Evolutionary conservation across 2,888 invertebrate species (phyloP).

Genomic region (Acanthococcus lagerstroemiae): DNA sequence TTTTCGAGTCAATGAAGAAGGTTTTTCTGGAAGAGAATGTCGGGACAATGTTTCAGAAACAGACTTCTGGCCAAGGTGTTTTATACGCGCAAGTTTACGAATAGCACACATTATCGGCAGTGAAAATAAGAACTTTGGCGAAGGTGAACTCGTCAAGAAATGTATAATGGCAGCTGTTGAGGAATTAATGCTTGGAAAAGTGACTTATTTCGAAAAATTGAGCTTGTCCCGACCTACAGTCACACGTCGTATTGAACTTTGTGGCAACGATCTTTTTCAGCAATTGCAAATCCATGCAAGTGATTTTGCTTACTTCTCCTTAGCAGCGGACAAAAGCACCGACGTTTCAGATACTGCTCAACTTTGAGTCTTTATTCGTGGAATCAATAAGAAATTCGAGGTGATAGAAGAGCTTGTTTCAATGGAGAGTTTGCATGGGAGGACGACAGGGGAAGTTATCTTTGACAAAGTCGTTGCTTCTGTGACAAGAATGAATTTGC

Average conservation of each 20-base stretch:
- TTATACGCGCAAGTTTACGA: no score
- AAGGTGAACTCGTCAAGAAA: neutral
- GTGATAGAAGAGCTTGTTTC: neutral
- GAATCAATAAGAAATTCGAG: neutral
- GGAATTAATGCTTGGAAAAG: neutral
- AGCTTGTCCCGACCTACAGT: neutral
- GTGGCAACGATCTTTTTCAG: neutral
- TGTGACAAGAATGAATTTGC: slow-evolving; percentile 6
- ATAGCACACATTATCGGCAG: no score
- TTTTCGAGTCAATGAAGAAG: no score
- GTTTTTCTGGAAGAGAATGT: no score
- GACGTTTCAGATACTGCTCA: neutral
- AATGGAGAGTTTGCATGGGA: neutral
- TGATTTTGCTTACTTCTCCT: neutral
- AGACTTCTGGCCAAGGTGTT: no score
- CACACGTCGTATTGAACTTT: neutral
- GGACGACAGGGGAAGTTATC: neutral
- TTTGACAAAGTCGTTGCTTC: slow-evolving; percentile 5
- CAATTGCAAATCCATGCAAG: neutral
- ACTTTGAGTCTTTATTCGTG: neutral
- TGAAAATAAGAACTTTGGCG: neutral
- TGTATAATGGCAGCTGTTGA: neutral
- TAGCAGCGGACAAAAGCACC: neutral
- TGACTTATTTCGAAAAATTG: neutral
- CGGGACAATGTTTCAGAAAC: no score